phyloP scores from a whole-genome alignment of 2,113 vertebrate genomes.

The Harpagus bidentatus region DNA sequence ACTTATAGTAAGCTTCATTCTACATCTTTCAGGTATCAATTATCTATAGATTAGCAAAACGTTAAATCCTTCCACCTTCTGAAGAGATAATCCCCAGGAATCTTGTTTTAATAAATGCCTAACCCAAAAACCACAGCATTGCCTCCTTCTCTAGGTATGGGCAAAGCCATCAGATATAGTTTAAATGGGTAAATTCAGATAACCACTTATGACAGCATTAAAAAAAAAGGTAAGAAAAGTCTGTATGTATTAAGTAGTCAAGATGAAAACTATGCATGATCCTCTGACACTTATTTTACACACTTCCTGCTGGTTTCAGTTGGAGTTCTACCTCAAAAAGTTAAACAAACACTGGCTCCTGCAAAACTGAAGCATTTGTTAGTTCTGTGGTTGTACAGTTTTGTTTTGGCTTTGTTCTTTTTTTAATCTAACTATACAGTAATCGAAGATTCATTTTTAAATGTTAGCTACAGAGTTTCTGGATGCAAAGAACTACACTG shows the following conservation, averaged over 20 bases:
- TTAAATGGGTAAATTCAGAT: neutral
- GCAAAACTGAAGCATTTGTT: neutral
- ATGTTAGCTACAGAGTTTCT: neutral
- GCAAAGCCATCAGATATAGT: neutral
- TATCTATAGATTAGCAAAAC: neutral
- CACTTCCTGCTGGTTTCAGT: neutral
- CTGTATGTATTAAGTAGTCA: neutral
- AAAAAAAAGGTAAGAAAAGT: neutral
- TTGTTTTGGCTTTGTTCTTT: neutral
- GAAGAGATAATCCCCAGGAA: neutral
- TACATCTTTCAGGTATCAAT: neutral
- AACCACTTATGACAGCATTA: neutral
- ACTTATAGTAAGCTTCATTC: neutral
- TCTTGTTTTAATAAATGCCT: neutral
- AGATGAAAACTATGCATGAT: neutral
- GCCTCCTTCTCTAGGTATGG: neutral
- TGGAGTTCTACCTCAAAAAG: neutral
- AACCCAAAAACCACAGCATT: neutral
- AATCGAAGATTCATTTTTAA: neutral
- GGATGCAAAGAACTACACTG: neutral
- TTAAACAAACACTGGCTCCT: neutral
- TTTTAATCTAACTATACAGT: neutral
- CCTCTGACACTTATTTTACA: neutral
- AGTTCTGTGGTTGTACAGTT: neutral
- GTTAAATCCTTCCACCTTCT: neutral